Base-by-base conservation (phyloP, 2,888 invertebrate genomes). In the Tricholauxania praeusta region DNA sequence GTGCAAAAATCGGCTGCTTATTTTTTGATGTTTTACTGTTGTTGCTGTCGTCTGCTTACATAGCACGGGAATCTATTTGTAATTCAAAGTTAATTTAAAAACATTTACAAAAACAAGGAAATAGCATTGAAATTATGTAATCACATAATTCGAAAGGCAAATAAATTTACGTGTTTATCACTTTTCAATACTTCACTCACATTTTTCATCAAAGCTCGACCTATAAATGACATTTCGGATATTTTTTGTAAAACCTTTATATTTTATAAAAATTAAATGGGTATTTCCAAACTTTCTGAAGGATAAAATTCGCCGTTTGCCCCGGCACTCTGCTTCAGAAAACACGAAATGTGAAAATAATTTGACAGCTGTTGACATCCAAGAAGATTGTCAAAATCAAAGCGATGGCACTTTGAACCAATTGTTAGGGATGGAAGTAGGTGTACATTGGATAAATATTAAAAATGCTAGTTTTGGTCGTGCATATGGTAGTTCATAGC, bases 211-310 rank as follows among this genome's bases (percentile, higher is more conserved):
- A 86, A 73, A 39, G 80, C 72, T 74, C 83, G 84, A 62, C 81
- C 80, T 73, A 86, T 72, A 22, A 86, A 83, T 48, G 86, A 84
- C 86, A 86, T 86, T 51, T 64, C 78, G 74, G 12, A 39, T 28
- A 17, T 67, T 72, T 63, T 62, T 72, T 72, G 60, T 52, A 57
- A 59, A 52, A 8, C 12, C 62, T 12, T 19, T n/a, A 17, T 52
- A 53, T 71, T 22, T 59, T 71, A 71, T 65, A 53, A 64, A 72
- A 70, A 32, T 48, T 64, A 48, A 49, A 17, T 57, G 17, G 68
- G 19, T 71, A 28, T 71, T 10, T 2, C 8, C 10, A 7, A 39
- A 39, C 39, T 39, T 39, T 10, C 39, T 39, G 10, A 39, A 28
- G 0, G 28, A 28, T 22, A 22, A 19, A 57, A 19, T 15, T n/a